These are phyloP conservation scores for Cephus cinctus DNA, from an alignment of 1,140 invertebrate genomes.

Conservation along the genomic window DNA sequence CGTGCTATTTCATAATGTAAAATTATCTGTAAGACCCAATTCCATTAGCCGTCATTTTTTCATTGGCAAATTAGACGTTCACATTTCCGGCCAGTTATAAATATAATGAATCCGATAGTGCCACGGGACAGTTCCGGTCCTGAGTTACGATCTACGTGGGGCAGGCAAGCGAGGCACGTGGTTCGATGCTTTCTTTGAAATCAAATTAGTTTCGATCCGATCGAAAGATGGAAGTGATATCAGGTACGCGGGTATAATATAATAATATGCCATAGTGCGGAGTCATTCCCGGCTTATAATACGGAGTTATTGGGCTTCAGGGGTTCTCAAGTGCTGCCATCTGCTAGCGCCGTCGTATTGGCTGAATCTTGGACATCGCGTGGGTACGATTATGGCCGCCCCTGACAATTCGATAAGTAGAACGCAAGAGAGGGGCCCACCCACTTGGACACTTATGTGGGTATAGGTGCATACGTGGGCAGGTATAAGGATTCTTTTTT, in stretches of 20 bases:
- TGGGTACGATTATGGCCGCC: not conserved
- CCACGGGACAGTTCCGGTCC: too few relatives aligned
- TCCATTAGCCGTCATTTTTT: too few relatives aligned
- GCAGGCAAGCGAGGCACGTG: slow-evolving; percentile 17
- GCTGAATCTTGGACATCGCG: too few relatives aligned
- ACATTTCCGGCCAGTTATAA: too few relatives aligned
- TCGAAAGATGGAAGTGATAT: slow-evolving; percentile 30
- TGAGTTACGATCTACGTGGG: too few relatives aligned
- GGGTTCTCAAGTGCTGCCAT: slow-evolving; percentile 20
- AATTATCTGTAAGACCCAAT: too few relatives aligned
- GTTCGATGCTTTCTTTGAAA: slow-evolving; percentile 35
- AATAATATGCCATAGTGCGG: slow-evolving; percentile 28
- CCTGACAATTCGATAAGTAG: not conserved
- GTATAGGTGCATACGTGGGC: too few relatives aligned
- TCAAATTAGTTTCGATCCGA: slow-evolving; percentile 40
- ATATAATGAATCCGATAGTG: too few relatives aligned
- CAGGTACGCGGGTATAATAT: slow-evolving; percentile 28
- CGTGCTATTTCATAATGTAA: too few relatives aligned
- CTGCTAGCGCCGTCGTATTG: not conserved
- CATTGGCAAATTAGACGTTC: too few relatives aligned
- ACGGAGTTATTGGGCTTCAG: slow-evolving; percentile 30
- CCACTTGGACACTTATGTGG: not conserved
- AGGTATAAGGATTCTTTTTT: too few relatives aligned
- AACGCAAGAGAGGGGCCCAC: not conserved
- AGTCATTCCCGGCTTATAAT: slow-evolving; percentile 34